Evolutionary conservation across 1,140 invertebrate genomes (phyloP).

Genomic region (Hesperophylax magnus): DNA sequence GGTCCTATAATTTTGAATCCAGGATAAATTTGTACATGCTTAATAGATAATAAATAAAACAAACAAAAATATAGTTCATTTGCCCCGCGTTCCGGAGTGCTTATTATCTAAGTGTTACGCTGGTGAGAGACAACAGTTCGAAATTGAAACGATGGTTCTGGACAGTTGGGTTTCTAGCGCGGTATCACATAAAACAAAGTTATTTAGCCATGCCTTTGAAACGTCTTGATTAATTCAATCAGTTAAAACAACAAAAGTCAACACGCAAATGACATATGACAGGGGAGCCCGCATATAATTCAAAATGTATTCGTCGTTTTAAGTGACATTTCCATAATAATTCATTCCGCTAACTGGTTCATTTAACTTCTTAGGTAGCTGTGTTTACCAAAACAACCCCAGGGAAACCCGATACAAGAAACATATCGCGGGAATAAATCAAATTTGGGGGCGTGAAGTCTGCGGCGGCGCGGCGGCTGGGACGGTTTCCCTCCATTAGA

Average conservation of each 20-base stretch:
- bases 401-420: slow-evolving; percentile 44
- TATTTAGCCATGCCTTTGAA: background rate
- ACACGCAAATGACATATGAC: background rate
- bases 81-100: background rate
- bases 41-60: no score
- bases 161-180: background rate
- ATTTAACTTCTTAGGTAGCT: slow-evolving; percentile 52
- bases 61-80: no score
- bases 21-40: no score
- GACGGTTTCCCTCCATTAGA: no score
- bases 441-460: slow-evolving; percentile 44
- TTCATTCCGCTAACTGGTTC: slow-evolving; percentile 39
- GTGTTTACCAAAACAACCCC: background rate
- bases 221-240: no score
- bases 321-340: slow-evolving; percentile 41
- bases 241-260: background rate
- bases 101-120: background rate
- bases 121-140: background rate
- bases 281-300: slow-evolving; percentile 9
- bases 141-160: background rate
- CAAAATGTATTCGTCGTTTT: slow-evolving; percentile 12
- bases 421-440: slow-evolving; percentile 53
- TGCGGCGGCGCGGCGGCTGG: background rate
- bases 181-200: background rate
- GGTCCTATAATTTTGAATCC: no score